A percentile compares a stretch with the other conserved stretches of the same genome.
Evolutionary conservation across 1,140 invertebrate genomes (phyloP).

Genomic region (Drosophila bocqueti): DNA sequence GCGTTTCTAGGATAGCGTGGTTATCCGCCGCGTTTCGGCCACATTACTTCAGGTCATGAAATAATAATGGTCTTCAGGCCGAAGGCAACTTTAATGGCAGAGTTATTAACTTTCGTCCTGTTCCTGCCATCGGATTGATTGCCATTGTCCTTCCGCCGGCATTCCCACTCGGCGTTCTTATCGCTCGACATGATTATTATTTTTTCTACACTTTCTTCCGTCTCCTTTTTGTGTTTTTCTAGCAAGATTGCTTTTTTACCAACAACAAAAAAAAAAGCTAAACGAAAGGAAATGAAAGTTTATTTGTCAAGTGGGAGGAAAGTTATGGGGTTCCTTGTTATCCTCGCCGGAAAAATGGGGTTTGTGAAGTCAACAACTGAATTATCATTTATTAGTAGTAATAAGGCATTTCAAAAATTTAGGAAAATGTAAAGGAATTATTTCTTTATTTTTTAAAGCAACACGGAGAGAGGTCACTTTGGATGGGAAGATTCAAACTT

Average conservation of each 20-base stretch:
- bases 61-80: slow-evolving; percentile 64
- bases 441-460: not conserved
- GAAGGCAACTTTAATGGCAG: slow-evolving; percentile 62
- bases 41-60: slow-evolving; percentile 71
- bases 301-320: slow-evolving; percentile 30
- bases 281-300: slow-evolving; percentile 17
- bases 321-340: slow-evolving; percentile 6
- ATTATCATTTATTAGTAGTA: slow-evolving; percentile 10
- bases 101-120: slow-evolving; percentile 76
- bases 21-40: slow-evolving; percentile 19
- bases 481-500: not conserved
- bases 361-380: not conserved
- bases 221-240: slow-evolving; percentile 16
- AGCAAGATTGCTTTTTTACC: slow-evolving; percentile 21
- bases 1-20: slow-evolving; percentile 26
- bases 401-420: not conserved
- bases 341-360: not conserved
- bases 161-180: slow-evolving; percentile 37
- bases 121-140: slow-evolving; percentile 58
- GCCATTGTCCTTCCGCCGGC: slow-evolving; percentile 43
- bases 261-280: not conserved
- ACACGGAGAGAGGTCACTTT: not conserved
- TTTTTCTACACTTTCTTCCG: slow-evolving; percentile 25
- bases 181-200: slow-evolving; percentile 53
- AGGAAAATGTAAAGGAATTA: not conserved